phyloP scores from a whole-genome alignment of 2,888 invertebrate species.

The Drosophila hamatofila region DNA sequence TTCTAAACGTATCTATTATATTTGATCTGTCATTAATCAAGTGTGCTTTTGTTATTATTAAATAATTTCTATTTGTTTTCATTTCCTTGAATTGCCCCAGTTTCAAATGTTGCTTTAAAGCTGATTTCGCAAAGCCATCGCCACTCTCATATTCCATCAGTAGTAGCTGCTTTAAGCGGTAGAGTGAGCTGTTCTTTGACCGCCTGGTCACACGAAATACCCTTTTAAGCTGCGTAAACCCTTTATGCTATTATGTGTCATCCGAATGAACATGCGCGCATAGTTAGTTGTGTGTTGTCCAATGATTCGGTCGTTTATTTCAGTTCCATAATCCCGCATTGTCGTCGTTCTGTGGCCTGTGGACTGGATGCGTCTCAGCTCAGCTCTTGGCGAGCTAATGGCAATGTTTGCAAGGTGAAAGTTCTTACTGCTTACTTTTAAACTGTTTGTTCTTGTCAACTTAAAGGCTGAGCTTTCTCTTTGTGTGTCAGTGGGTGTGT shows the following conservation, averaged over 20 bases:
- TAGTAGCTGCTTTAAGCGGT: background rate
- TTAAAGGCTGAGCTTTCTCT: conserved; percentile 8
- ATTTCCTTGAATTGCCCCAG: background rate
- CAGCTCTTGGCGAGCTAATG: conserved; percentile 6
- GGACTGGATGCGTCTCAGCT: background rate
- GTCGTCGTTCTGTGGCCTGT: conserved; percentile 7
- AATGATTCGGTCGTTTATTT: conserved; percentile 26
- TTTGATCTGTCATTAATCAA: background rate
- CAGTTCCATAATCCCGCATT: conserved; percentile 24
- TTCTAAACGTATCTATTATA: too few species aligned
- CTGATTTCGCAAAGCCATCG: too few species aligned
- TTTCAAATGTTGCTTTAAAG: background rate
- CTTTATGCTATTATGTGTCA: conserved; percentile 30
- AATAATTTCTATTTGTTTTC: background rate
- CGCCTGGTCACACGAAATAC: conserved; percentile 11
- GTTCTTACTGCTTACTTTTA: conserved; percentile 36
- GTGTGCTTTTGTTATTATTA: background rate
- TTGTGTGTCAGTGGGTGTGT: too few species aligned
- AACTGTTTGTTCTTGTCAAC: conserved; percentile 31
- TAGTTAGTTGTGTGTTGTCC: conserved; percentile 3
- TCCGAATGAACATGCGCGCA: conserved; percentile 1
- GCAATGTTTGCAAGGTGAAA: conserved; percentile 27
- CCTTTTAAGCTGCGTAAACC: conserved; percentile 36
- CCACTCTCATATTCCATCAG: background rate
- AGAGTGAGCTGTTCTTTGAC: background rate